These are phyloP conservation scores for Patella pellucida DNA, from an alignment of 2,888 invertebrate species.

Conservation along the genomic window DNA sequence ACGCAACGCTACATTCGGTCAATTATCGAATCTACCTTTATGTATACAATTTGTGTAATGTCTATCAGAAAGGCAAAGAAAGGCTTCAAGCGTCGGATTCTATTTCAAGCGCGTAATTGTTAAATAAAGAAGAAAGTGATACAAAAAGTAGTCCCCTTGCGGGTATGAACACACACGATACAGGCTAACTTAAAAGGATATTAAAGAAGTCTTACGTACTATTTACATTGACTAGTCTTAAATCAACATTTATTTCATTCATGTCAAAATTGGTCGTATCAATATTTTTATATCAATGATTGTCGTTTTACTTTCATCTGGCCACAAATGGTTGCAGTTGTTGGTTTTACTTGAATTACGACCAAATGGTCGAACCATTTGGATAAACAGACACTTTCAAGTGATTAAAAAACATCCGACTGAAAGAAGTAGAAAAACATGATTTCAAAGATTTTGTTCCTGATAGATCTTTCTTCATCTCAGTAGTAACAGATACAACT, in stretches of 20 bases:
- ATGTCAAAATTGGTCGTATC: neutral
- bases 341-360: no score
- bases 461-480: no score
- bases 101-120: conserved; percentile 5
- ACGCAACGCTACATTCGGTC: neutral
- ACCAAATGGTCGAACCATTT: no score
- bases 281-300: no score
- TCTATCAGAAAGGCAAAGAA: conserved; percentile 8
- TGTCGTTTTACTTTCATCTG: no score
- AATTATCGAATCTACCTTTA: neutral
- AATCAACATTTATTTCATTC: neutral
- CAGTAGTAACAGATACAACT: no score
- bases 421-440: no score
- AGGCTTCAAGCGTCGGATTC: neutral
- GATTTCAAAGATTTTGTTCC: no score
- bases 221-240: neutral
- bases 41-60: conserved; percentile 10
- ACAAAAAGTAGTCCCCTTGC: neutral
- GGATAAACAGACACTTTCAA: no score
- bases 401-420: no score
- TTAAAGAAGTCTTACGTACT: neutral
- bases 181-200: neutral
- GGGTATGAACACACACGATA: conserved; percentile 1
- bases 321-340: no score
- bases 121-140: conserved; percentile 6